These are phyloP conservation scores for Salvelinus alpinus DNA, from an alignment of 2,113 vertebrate genomes.

Conservation along the genomic window DNA sequence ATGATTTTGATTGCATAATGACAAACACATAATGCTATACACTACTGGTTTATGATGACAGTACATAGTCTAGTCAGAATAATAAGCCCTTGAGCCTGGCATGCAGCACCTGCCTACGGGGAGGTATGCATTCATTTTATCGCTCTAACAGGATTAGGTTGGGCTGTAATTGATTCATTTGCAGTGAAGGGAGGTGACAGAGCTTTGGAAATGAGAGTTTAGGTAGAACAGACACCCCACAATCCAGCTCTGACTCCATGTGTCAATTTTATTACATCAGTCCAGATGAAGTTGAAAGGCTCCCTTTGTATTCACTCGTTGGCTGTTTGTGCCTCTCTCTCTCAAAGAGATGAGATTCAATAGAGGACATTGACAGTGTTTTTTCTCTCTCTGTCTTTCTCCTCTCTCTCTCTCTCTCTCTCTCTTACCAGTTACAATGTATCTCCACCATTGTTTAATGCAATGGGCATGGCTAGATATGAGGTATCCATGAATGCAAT, in stretches of 20 bases:
- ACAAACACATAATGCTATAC: background rate
- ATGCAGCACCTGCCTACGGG: constrained; percentile 60
- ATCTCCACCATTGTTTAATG: background rate
- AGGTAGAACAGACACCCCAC: constrained; percentile 53
- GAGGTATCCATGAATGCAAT: background rate
- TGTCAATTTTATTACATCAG: constrained; percentile 66
- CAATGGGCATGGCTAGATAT: background rate
- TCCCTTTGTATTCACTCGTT: constrained; percentile 40
- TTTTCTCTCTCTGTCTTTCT: background rate
- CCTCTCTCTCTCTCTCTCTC: background rate
- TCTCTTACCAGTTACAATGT: background rate
- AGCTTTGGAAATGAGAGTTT: constrained; percentile 46
- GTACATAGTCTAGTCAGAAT: constrained; percentile 14
- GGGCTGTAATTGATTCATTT: constrained; percentile 65
- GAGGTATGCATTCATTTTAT: constrained; percentile 49
- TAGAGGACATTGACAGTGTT: constrained; percentile 46
- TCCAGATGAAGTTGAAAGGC: constrained; percentile 60
- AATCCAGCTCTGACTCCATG: constrained; percentile 52
- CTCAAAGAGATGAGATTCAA: constrained; percentile 41
- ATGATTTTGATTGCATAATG: background rate
- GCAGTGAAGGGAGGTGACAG: constrained; percentile 55
- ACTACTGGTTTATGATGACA: background rate
- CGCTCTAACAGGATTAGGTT: constrained; percentile 56
- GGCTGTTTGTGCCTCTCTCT: constrained; percentile 23
- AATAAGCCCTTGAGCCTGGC: constrained; percentile 53